A percentile compares a stretch with the other conserved stretches of the same genome.
These are phyloP conservation scores for Tokudaia muenninki DNA, from an alignment of 2,797 vertebrate genomes.

Conservation along the genomic window DNA sequence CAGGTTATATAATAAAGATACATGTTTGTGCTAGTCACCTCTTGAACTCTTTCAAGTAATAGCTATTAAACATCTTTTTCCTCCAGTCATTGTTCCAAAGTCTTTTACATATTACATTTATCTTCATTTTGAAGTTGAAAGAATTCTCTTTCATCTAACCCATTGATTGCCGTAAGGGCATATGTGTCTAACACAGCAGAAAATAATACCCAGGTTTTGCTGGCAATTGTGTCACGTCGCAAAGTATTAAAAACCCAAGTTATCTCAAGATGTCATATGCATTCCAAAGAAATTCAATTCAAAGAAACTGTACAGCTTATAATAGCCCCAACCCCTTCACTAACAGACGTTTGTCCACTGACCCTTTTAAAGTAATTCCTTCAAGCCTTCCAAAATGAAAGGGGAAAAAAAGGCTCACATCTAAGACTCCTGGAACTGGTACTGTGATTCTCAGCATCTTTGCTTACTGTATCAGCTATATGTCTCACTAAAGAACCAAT, in stretches of 20 bases:
- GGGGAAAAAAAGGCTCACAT: neutral
- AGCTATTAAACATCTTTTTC: constrained; percentile 24
- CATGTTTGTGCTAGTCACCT: neutral
- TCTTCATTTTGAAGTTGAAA: neutral
- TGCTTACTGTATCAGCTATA: neutral
- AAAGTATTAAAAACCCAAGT: neutral
- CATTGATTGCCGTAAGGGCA: neutral
- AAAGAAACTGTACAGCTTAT: neutral
- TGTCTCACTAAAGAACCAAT: neutral
- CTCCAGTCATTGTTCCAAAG: neutral
- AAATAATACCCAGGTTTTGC: neutral
- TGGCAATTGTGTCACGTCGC: neutral
- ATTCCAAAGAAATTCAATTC: neutral
- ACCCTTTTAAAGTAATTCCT: neutral
- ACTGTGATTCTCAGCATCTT: neutral
- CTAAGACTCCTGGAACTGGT: neutral
- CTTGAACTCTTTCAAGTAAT: neutral
- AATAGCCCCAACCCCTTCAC: neutral
- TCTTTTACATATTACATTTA: neutral
- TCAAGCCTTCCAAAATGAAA: too few species aligned
- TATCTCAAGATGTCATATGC: neutral
- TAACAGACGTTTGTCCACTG: neutral
- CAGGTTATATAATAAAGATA: constrained; percentile 22
- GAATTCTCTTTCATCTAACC: neutral
- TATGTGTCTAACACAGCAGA: neutral